A percentile compares a stretch with the other conserved stretches of the same genome.
These are phyloP conservation scores for Hanleya hanleyi DNA, from an alignment of 2,888 invertebrate species.

Conservation along the genomic window DNA sequence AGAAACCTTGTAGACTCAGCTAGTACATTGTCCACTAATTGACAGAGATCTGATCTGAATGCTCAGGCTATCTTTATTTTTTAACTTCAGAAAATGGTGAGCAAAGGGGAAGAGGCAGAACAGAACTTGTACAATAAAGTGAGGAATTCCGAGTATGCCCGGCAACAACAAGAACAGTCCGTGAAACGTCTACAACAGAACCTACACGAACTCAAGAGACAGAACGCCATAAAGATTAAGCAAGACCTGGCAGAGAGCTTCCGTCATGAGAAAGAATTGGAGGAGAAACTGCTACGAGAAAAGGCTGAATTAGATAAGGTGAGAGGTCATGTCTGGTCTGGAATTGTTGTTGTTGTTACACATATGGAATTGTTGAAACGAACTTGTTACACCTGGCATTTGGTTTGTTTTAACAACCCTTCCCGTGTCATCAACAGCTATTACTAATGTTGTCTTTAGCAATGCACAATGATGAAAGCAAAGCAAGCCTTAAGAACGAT, in stretches of 20 bases:
- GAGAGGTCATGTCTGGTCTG: too few relatives aligned
- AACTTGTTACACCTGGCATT: too few relatives aligned
- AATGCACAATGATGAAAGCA: too few relatives aligned
- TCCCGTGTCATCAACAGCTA: too few relatives aligned
- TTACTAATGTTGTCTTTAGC: too few relatives aligned
- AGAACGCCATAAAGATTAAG: constrained; percentile 61
- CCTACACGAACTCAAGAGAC: constrained; percentile 55
- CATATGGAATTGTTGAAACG: too few relatives aligned
- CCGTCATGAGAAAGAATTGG: constrained; percentile 57
- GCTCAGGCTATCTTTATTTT: too few relatives aligned
- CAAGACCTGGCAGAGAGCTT: constrained; percentile 54
- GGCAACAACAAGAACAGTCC: constrained; percentile 69
- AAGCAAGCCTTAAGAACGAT: too few relatives aligned
- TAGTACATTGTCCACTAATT: neutral
- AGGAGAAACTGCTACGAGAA: constrained; percentile 63
- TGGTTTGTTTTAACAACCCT: too few relatives aligned
- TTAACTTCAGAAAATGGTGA: constrained; percentile 70
- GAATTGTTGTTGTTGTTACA: too few relatives aligned
- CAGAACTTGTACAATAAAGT: constrained; percentile 64
- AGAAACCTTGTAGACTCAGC: too few relatives aligned
- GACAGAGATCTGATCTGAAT: too few relatives aligned
- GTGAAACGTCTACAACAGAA: constrained; percentile 60
- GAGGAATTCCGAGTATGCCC: constrained; percentile 65
- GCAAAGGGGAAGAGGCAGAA: constrained; percentile 67
- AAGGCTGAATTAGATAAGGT: constrained; percentile 70